These are phyloP conservation scores for Smutsia gigantea DNA, from an alignment of 2,797 vertebrate genomes.

Conservation along the genomic window DNA sequence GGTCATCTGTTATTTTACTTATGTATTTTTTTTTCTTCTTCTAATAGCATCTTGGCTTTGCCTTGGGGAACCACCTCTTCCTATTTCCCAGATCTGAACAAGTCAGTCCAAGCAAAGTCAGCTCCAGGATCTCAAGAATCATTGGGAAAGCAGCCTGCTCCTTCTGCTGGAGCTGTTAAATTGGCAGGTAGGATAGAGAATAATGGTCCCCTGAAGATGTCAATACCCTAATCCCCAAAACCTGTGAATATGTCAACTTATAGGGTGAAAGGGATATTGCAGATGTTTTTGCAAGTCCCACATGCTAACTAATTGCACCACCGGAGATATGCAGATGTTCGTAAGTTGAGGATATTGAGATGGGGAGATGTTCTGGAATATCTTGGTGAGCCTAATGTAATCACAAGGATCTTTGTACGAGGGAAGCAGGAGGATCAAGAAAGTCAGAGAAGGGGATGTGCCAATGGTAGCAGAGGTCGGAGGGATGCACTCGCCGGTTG, in stretches of 20 bases:
- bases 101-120: neutral
- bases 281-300: neutral
- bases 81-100: neutral
- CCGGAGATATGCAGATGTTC: too few relatives aligned
- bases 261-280: neutral
- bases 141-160: neutral
- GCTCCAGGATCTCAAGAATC: neutral
- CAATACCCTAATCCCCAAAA: neutral
- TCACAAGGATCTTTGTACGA: neutral
- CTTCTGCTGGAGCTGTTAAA: neutral
- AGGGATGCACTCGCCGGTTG: neutral
- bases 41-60: neutral
- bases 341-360: neutral
- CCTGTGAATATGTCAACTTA: neutral
- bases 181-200: neutral
- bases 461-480: neutral
- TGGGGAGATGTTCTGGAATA: neutral
- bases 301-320: too few relatives aligned
- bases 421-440: neutral
- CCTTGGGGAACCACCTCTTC: neutral
- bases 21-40: neutral
- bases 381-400: neutral
- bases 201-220: neutral
- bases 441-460: neutral
- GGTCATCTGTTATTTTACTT: neutral